Evolutionary conservation across 1,140 invertebrate genomes (phyloP).

Genomic region (Anagrus nilaparvatae): DNA sequence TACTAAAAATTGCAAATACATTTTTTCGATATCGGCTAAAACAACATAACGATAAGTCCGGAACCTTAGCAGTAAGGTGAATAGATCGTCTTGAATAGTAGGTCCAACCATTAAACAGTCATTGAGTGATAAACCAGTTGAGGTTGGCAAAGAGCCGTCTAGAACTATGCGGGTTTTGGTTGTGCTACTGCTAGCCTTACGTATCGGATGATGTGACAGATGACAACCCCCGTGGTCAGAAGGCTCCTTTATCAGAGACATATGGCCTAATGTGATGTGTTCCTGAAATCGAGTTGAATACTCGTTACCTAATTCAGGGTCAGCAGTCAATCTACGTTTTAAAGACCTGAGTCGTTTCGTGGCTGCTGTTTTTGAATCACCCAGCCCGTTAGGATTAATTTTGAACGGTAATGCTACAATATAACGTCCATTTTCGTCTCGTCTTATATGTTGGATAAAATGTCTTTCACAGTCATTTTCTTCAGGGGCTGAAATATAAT

Average conservation of each 20-base stretch:
- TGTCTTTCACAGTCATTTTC: background rate
- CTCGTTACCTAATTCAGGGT: background rate
- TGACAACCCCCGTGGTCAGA: background rate
- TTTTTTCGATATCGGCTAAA: conserved; percentile 8
- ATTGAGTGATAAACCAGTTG: background rate
- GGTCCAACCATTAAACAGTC: background rate
- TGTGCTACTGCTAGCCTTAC: background rate
- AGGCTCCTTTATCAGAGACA: background rate
- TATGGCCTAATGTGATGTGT: conserved; percentile 1
- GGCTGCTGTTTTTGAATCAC: background rate
- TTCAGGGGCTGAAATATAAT: background rate
- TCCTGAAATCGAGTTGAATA: background rate
- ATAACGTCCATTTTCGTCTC: background rate
- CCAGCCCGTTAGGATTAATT: background rate
- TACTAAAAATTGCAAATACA: conserved; percentile 9
- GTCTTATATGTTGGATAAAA: background rate
- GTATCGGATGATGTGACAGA: background rate
- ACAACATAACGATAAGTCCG: background rate
- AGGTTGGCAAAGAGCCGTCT: background rate
- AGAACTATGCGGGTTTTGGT: conserved; percentile 1
- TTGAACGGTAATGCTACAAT: background rate
- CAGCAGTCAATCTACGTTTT: background rate
- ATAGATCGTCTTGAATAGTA: conserved; percentile 19
- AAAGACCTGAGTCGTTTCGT: background rate
- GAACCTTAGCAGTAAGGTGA: conserved; percentile 14